Base-by-base conservation (phyloP, 2,797 vertebrate genomes). In the Lutjanus campechanus region DNA sequence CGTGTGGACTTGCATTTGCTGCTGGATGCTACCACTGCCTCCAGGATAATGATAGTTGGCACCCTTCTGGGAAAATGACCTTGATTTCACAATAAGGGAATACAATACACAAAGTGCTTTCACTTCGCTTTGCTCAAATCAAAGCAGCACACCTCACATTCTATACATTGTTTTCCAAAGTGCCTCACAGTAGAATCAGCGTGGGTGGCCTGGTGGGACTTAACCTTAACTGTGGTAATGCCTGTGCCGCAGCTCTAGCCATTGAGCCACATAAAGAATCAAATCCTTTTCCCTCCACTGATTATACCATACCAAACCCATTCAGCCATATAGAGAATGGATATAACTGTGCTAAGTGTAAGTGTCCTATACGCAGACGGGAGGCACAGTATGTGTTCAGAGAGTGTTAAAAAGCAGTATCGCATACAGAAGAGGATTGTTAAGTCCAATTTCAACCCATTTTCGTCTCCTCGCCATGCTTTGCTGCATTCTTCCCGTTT, bases 61-160 rank as follows among this genome's bases (percentile, higher is more conserved):
- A 36, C 59, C 76, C 73, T 59, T 76, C 72, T 53, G 50, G 54
- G 56, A 76, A 80, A 78, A 81, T 55, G 17, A 68, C 54, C 63
- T 64, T 69, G 41, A 73, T 73, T 66, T 75, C 79, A 83, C 65
- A 73, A 71, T 78, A 66, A 69, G 5, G n/a, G 78, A 81, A 73
- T 64, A 76, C 7, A 5, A 63, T 29, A 67, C 16, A n/a, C 44
- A 43, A 25, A 17, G 54, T 68, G 16, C 29, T 69, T 82, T 69
- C 41, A 54, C 50, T 60, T 82, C 1, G 5, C 46, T 50, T 79
- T 40, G 40, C 46, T 85, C 60, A 62, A 66, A 47, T 64, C 62
- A 60, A 59, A 79, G 77, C 1, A 50, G 58, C 69, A 66, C 46
- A 11, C 8, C n/a, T 36, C 62, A 36, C 20, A 20, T 61, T 65